Percentiles rank a stretch among this genome's conserved stretches.
Conservation (phyloP, 2,797 vertebrate species). For the Pipistrellus nathusii region DNA sequence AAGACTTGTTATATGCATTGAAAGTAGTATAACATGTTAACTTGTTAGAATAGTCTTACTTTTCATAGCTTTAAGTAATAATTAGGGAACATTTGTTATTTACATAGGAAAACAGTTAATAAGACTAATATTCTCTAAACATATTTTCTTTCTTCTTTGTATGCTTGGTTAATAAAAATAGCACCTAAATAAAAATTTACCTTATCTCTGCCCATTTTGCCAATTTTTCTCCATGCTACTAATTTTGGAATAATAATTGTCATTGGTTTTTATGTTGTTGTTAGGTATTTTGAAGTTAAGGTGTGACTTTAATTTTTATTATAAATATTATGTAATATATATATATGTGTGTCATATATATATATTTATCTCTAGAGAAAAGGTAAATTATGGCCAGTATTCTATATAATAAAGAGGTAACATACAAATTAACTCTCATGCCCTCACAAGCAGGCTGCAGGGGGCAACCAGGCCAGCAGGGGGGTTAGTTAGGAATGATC, state of each 20-base stretch:
- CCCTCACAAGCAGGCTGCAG: too few relatives aligned
- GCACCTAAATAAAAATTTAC: not conserved
- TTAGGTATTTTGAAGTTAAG: slow-evolving; percentile 29
- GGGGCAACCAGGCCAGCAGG: too few relatives aligned
- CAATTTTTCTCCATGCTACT: not conserved
- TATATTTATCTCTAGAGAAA: slow-evolving; percentile 5
- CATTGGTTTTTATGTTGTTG: not conserved
- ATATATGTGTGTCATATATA: not conserved
- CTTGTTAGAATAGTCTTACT: not conserved
- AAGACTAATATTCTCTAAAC: not conserved
- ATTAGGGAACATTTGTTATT: not conserved
- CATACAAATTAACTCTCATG: too few relatives aligned
- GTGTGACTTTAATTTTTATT: not conserved
- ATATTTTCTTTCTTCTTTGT: not conserved
- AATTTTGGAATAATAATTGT: not conserved
- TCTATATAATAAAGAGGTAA: too few relatives aligned
- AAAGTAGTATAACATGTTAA: not conserved
- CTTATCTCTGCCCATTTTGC: not conserved
- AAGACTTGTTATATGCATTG: not conserved
- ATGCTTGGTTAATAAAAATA: not conserved
- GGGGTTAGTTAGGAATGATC: too few relatives aligned
- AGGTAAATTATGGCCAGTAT: not conserved
- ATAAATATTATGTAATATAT: not conserved
- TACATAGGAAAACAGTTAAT: not conserved
- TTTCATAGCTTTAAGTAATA: slow-evolving; percentile 47